Evolutionary conservation across 1,140 invertebrate species (phyloP).

Genomic region (Thrips palmi): DNA sequence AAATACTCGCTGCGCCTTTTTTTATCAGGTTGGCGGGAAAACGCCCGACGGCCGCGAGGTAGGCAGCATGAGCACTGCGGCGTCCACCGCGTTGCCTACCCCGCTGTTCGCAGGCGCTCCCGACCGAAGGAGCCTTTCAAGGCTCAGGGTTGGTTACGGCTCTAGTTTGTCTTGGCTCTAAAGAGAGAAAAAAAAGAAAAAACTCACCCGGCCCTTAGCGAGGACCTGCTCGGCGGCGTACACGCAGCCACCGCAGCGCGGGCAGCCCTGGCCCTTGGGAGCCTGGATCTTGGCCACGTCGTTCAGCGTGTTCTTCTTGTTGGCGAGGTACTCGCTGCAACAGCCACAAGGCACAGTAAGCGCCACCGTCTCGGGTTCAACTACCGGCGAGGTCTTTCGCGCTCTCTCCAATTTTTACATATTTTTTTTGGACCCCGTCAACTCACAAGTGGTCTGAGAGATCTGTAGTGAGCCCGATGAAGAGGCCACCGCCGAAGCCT

Average conservation of each 20-base stretch:
- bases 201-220: too few relatives aligned
- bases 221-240: constrained; percentile 80
- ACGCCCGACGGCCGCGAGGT: too few relatives aligned
- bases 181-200: too few relatives aligned
- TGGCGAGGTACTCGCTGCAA: neutral
- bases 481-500: constrained; percentile 66
- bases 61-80: too few relatives aligned
- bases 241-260: constrained; percentile 73
- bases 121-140: too few relatives aligned
- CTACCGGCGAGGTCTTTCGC: neutral
- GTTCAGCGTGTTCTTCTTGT: constrained; percentile 46
- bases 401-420: neutral
- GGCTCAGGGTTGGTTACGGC: too few relatives aligned
- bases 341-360: constrained; percentile 12
- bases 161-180: too few relatives aligned
- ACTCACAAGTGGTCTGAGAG: constrained; percentile 46
- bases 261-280: constrained; percentile 68
- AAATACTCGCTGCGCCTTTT: too few relatives aligned
- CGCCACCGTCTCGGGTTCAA: constrained; percentile 14
- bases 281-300: constrained; percentile 65
- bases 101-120: too few relatives aligned
- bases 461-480: constrained; percentile 46
- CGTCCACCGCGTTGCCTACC: too few relatives aligned
- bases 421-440: too few relatives aligned
- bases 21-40: too few relatives aligned